A percentile compares a stretch with the other conserved stretches of the same genome.
These are phyloP conservation scores for Tetrax tetrax DNA, from an alignment of 2,113 vertebrate genomes.

Conservation along the genomic window DNA sequence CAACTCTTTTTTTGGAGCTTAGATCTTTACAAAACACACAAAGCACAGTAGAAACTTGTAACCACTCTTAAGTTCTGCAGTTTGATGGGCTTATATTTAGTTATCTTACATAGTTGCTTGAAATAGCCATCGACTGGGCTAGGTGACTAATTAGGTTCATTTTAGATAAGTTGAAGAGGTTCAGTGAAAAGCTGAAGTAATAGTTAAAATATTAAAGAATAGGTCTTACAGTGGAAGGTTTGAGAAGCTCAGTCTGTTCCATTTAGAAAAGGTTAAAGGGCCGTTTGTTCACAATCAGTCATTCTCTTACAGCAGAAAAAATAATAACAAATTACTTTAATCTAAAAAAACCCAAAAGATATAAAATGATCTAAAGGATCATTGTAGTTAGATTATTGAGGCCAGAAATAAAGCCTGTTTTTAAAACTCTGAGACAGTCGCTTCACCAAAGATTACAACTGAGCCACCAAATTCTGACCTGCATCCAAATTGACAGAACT, in stretches of 20 bases:
- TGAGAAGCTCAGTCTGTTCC: background rate
- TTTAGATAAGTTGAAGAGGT: slow-evolving; percentile 5
- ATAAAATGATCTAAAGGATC: background rate
- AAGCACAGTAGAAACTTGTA: background rate
- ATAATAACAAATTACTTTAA: background rate
- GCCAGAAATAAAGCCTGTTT: background rate
- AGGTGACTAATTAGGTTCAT: slow-evolving; percentile 18
- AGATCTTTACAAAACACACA: background rate
- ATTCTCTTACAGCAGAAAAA: background rate
- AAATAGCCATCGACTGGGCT: background rate
- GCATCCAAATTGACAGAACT: background rate
- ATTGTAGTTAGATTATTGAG: background rate
- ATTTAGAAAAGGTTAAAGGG: background rate
- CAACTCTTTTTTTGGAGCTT: background rate
- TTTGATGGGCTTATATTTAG: background rate
- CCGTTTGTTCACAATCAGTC: background rate
- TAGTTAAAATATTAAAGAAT: background rate
- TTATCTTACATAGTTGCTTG: background rate
- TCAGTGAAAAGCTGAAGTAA: slow-evolving; percentile 2
- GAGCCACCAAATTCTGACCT: background rate
- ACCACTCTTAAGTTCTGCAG: background rate
- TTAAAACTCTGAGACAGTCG: background rate
- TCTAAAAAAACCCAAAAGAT: background rate
- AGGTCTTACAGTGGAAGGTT: background rate
- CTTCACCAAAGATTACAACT: background rate